These are phyloP conservation scores for Coracias cyanogaster DNA, from an alignment of 2,797 vertebrate species.

Conservation along the genomic window DNA sequence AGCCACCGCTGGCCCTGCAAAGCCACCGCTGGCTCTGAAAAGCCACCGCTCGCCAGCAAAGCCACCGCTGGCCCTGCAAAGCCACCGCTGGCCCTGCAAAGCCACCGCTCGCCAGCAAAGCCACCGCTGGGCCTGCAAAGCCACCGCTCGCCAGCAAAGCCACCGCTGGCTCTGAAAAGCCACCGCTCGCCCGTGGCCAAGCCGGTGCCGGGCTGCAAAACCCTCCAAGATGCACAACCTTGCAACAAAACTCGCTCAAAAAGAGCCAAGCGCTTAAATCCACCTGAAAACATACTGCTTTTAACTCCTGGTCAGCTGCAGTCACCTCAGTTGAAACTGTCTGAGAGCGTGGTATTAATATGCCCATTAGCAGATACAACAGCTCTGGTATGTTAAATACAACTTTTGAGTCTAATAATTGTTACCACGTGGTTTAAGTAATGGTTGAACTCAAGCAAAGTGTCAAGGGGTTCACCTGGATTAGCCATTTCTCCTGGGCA, in stretches of 20 bases:
- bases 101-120: neutral
- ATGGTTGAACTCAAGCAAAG: neutral
- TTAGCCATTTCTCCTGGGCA: neutral
- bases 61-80: neutral
- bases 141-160: no score
- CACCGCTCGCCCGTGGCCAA: neutral
- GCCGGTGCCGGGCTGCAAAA: no score
- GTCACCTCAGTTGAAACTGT: neutral
- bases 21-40: no score
- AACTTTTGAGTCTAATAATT: neutral
- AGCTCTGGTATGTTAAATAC: accelerated
- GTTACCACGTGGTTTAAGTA: neutral
- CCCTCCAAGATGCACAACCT: neutral
- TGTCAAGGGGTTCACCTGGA: neutral
- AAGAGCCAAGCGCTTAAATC: neutral
- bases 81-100: neutral
- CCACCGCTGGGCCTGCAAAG: neutral
- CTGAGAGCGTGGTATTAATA: accelerated
- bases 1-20: neutral
- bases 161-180: neutral
- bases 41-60: no score
- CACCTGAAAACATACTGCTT: neutral
- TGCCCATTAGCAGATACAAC: accelerated
- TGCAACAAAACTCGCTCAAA: neutral
- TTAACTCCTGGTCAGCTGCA: neutral